These are phyloP conservation scores for Silurus lanzhouensis DNA, from an alignment of 2,797 vertebrate species.

Conservation along the genomic window DNA sequence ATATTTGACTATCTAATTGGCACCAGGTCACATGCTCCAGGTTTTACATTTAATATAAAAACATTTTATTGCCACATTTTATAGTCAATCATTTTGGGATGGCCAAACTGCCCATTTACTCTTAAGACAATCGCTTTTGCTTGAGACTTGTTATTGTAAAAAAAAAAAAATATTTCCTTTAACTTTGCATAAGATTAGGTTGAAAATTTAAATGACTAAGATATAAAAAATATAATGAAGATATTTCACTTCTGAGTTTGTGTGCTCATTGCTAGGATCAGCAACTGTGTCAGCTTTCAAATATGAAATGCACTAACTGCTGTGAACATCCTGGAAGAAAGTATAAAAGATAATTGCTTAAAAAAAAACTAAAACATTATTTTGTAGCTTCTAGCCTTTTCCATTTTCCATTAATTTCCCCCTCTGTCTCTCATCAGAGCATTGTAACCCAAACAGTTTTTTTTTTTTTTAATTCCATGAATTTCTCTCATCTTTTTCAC, in stretches of 20 bases:
- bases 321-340: neutral
- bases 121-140: neutral
- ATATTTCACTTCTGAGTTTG: neutral
- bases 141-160: neutral
- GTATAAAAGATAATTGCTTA: conserved; percentile 7
- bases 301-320: conserved; percentile 10
- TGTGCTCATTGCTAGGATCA: neutral
- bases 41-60: too few species aligned
- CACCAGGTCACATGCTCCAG: too few species aligned
- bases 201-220: neutral
- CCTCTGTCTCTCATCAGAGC: conserved; percentile 21
- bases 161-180: neutral
- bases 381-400: neutral
- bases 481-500: conserved; percentile 15
- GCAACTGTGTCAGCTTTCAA: neutral
- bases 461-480: conserved; percentile 25
- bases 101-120: too few species aligned
- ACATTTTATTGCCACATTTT: neutral
- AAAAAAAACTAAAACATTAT: neutral
- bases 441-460: conserved; percentile 28
- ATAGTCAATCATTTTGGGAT: neutral
- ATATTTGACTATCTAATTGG: neutral
- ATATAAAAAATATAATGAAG: neutral
- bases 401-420: conserved; percentile 25
- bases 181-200: neutral